phyloP scores from a whole-genome alignment of 2,113 vertebrate species.

The Rhipidura dahli region DNA sequence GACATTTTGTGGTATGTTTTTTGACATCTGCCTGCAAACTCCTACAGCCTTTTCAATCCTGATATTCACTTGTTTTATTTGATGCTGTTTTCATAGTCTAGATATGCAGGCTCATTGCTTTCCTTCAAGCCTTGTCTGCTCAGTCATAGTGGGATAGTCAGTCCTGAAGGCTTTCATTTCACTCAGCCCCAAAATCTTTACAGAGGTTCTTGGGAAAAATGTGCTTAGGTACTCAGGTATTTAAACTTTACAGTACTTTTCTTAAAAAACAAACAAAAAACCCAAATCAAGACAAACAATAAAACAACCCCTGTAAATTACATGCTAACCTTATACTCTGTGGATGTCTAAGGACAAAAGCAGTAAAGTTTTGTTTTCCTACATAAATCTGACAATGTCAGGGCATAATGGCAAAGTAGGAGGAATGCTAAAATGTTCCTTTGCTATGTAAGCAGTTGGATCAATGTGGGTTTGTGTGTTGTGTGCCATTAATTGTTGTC shows the following conservation, averaged over 20 bases:
- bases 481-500: background rate
- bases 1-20: constrained; percentile 70
- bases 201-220: background rate
- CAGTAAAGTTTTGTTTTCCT: background rate
- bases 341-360: background rate
- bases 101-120: constrained; percentile 60
- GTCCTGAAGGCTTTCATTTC: background rate
- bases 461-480: background rate
- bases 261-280: background rate
- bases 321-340: background rate
- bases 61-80: constrained; percentile 69
- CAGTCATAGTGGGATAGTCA: background rate
- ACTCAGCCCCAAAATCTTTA: background rate
- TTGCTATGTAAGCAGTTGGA: background rate
- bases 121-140: constrained; percentile 38
- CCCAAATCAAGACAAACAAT: background rate
- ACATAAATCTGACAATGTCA: background rate
- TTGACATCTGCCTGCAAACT: constrained; percentile 75
- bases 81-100: constrained; percentile 59
- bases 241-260: background rate
- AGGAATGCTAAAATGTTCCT: background rate
- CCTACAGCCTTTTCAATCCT: constrained; percentile 71
- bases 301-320: background rate
- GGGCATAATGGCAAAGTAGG: background rate
- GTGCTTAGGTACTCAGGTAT: background rate